These are phyloP conservation scores for Cephalotes varians DNA, from an alignment of 2,888 invertebrate species.

Conservation along the genomic window DNA sequence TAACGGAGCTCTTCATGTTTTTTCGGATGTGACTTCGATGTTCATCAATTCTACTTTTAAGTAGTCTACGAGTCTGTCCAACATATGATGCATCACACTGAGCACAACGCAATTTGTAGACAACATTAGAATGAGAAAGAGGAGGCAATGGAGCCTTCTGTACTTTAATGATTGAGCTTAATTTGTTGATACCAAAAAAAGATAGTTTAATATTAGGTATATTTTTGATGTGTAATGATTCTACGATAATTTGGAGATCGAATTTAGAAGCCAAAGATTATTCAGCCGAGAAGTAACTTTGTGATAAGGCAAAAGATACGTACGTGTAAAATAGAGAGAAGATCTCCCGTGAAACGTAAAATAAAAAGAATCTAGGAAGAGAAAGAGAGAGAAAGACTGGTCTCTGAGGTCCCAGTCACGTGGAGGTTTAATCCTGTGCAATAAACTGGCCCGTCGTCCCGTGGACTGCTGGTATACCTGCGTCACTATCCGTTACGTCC, in stretches of 20 bases:
- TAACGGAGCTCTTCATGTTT: too few species aligned
- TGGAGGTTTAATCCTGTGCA: slow-evolving; percentile 79
- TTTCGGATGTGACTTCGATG: too few species aligned
- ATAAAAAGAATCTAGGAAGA: slow-evolving; percentile 40
- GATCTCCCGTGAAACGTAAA: slow-evolving; percentile 49
- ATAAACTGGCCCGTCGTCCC: slow-evolving; percentile 78
- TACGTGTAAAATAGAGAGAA: slow-evolving; percentile 25
- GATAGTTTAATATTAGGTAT: too few species aligned
- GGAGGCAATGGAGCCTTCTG: too few species aligned
- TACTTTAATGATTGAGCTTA: too few species aligned
- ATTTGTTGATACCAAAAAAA: too few species aligned
- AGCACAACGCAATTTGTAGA: too few species aligned
- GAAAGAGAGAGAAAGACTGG: slow-evolving; percentile 37
- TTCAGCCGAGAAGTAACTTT: not conserved
- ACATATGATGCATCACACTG: too few species aligned
- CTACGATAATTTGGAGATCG: not conserved
- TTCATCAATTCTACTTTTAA: too few species aligned
- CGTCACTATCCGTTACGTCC: slow-evolving; percentile 75
- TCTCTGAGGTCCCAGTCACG: slow-evolving; percentile 77
- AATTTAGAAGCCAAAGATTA: slow-evolving; percentile 23
- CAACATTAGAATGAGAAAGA: too few species aligned
- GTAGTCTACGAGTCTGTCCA: too few species aligned
- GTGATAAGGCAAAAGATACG: slow-evolving; percentile 20
- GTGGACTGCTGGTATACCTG: slow-evolving; percentile 66
- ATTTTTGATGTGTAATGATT: too few species aligned